Base-by-base conservation (phyloP, 2,797 vertebrate genomes). In the Loris lydekkerianus region DNA sequence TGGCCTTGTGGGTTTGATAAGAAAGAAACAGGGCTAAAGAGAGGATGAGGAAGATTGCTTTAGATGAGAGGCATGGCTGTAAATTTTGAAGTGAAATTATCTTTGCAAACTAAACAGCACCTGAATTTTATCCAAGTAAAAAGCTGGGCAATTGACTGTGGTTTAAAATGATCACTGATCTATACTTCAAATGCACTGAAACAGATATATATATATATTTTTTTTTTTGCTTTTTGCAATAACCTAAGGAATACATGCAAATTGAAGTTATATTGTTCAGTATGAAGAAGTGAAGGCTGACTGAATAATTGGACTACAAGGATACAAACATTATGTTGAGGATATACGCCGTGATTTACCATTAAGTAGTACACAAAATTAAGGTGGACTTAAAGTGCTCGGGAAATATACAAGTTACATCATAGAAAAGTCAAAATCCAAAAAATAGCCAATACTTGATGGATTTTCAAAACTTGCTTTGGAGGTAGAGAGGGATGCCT, bases 61-160 rank as follows among this genome's bases (percentile, higher is more conserved):
- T 34, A n/a, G 70, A 69, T 0, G 17, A 83, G 85, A 67, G 58
- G 53, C 18, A 0, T 20, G 1, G 46, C 77, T 86, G 3, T 83
- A 90, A 94, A 85, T 97, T 77, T 72, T 21, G 80, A 89, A 93
- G 89, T 37, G 31, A 89, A 94, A 96, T 94, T 40, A 83, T 95
- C 95, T 93, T 85, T 90, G 89, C 43, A 89, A 96, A 75, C 94
- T 75, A 93, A 96, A 92, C 76, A 94, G 76, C 73, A 88, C 91
- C 94, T 89, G 81, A 80, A 87, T 96, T 89, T 89, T 86, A 93
- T 90, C 92, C 89, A 78, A 73, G 67, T 56, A 89, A 82, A 94
- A 95, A 90, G 70, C 73, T 76, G 72, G 53, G 81, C 96, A 89
- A 69, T 60, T 75, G 81, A 63, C 86, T 88, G 81, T 88, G 93